Percentiles rank a stretch among this genome's conserved stretches.
These are phyloP conservation scores for Caprella mutica DNA, from an alignment of 2,888 invertebrate species.

Conservation along the genomic window DNA sequence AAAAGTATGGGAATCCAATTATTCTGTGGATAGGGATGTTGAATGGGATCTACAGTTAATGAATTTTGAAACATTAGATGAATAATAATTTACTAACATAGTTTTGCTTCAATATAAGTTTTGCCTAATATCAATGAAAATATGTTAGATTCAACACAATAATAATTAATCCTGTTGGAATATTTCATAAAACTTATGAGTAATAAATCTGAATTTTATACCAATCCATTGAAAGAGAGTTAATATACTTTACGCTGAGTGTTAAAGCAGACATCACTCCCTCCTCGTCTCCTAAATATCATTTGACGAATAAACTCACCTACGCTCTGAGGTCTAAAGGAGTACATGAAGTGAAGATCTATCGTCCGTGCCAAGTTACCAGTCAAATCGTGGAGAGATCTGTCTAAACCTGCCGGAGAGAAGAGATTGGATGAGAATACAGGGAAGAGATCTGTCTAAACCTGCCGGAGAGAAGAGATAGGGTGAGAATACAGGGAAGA, in stretches of 20 bases:
- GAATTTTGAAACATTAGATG: background rate
- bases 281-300: too few species aligned
- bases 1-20: too few species aligned
- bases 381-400: slow-evolving; percentile 31
- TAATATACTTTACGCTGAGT: too few species aligned
- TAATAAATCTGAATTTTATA: background rate
- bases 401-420: slow-evolving; percentile 25
- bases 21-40: too few species aligned
- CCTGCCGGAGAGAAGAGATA: slow-evolving; percentile 12
- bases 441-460: background rate
- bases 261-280: too few species aligned
- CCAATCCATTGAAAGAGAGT: too few species aligned
- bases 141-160: too few species aligned
- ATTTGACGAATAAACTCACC: too few species aligned
- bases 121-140: too few species aligned
- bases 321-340: slow-evolving; percentile 32
- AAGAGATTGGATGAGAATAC: background rate
- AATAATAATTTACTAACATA: background rate
- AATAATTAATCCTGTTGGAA: background rate
- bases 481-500: background rate
- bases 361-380: slow-evolving; percentile 30
- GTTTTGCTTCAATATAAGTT: background rate
- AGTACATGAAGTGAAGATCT: slow-evolving; percentile 33
- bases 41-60: background rate
- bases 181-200: background rate